Percentiles rank a stretch among this genome's conserved stretches.
Evolutionary conservation across 2,888 invertebrate species (phyloP).

Genomic region (Cheilosia impressa): DNA sequence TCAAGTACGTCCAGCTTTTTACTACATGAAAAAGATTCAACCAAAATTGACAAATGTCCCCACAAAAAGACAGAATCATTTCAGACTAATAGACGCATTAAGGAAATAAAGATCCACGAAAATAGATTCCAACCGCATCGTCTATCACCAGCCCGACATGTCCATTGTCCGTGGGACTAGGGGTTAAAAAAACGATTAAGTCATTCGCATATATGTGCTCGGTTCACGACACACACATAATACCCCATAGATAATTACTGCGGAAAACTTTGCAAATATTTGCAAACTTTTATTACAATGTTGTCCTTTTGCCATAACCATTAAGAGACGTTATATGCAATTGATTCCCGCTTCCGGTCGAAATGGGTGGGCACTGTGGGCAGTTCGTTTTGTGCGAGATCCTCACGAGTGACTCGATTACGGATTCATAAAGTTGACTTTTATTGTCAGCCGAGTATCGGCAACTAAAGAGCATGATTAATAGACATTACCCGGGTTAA

Average conservation of each 20-base stretch:
- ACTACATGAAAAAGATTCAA: too few species aligned
- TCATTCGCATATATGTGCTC: slow-evolving; percentile 5
- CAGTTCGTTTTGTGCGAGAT: neutral
- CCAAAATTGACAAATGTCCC: neutral
- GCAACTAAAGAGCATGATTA: neutral
- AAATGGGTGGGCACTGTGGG: neutral
- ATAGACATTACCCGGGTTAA: slow-evolving; percentile 12
- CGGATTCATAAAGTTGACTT: neutral
- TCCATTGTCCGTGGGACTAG: slow-evolving; percentile 21
- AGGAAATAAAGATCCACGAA: slow-evolving; percentile 9
- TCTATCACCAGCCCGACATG: slow-evolving; percentile 29
- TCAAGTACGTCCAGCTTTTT: too few species aligned
- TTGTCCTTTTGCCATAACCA: slow-evolving; percentile 35
- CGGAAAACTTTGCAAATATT: slow-evolving; percentile 33
- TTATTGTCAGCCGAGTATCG: neutral
- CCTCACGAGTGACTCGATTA: slow-evolving; percentile 3
- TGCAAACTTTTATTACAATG: slow-evolving; percentile 29
- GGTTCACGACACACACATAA: slow-evolving; percentile 17
- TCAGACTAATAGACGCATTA: neutral
- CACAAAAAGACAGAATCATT: neutral
- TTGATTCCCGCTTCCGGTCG: slow-evolving; percentile 24
- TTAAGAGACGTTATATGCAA: slow-evolving; percentile 16
- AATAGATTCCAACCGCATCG: slow-evolving; percentile 22
- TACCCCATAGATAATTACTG: slow-evolving; percentile 16
- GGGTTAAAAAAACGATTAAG: slow-evolving; percentile 31